Conservation (phyloP, 2,797 vertebrate species). For the Synanceia verrucosa region DNA sequence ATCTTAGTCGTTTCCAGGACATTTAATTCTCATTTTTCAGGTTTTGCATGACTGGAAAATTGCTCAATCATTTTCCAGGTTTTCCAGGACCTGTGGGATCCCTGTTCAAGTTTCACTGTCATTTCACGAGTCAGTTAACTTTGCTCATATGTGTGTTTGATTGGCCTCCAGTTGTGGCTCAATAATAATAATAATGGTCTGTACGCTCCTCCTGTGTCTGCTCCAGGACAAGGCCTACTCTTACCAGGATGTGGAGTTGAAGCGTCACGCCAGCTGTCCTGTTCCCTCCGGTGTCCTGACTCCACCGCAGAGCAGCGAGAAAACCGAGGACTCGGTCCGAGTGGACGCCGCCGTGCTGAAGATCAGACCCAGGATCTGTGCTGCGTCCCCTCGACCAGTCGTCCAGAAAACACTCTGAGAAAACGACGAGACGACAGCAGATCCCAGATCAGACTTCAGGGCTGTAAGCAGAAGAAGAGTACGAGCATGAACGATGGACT, state of each 20-base stretch:
- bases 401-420: neutral
- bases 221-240: conserved; percentile 90
- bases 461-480: neutral
- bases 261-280: conserved; percentile 82
- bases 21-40: no score
- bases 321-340: conserved; percentile 65
- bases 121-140: no score
- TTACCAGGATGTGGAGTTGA: conserved; percentile 84
- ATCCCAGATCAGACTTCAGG: neutral
- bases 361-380: conserved; percentile 52
- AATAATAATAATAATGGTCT: no score
- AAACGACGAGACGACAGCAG: neutral
- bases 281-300: conserved; percentile 91
- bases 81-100: no score
- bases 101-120: no score
- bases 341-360: conserved; percentile 6
- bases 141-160: no score
- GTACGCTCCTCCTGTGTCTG: neutral
- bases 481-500: neutral
- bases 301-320: conserved; percentile 93
- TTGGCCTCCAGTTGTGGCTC: no score
- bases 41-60: no score
- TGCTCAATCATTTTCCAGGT: no score
- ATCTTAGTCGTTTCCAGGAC: no score
- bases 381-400: conserved; percentile 26